These are phyloP conservation scores for Choreutis nemorana DNA, from an alignment of 2,888 invertebrate genomes.

Conservation along the genomic window DNA sequence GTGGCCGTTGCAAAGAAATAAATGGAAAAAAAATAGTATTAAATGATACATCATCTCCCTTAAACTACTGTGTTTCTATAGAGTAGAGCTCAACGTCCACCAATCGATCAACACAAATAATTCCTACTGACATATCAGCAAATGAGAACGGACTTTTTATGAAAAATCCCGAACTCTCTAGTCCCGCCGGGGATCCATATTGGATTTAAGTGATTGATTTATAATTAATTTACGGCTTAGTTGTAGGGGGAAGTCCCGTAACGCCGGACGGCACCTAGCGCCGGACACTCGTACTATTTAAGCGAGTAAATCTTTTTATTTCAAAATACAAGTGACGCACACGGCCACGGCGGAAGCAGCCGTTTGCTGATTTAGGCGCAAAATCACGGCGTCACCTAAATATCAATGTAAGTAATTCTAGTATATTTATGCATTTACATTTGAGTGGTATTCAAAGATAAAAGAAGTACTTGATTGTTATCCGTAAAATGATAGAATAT, in stretches of 20 bases:
- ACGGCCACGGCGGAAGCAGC: conserved; percentile 6
- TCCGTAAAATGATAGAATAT: conserved; percentile 7
- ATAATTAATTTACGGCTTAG: too few species aligned
- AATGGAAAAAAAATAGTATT: too few species aligned
- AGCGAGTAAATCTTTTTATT: conserved; percentile 1
- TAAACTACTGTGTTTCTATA: too few species aligned
- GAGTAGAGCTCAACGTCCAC: too few species aligned
- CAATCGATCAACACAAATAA: too few species aligned
- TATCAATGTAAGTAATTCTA: conserved; percentile 8
- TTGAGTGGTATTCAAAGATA: not conserved
- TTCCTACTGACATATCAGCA: too few species aligned
- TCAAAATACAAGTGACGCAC: conserved; percentile 4
- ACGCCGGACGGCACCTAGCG: conserved; percentile 12
- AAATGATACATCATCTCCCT: too few species aligned
- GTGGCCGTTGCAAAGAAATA: too few species aligned
- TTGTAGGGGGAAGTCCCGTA: conserved; percentile 9
- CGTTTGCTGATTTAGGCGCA: conserved; percentile 8
- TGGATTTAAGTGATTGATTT: too few species aligned
- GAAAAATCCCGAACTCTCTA: too few species aligned
- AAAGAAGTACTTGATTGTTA: conserved; percentile 2
- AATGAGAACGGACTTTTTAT: too few species aligned
- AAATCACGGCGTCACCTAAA: conserved; percentile 11
- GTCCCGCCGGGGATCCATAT: too few species aligned
- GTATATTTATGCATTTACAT: conserved; percentile 1
- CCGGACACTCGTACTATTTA: conserved; percentile 10